Conservation (phyloP, 2,888 invertebrate species). For the Nasonovia ribisnigri region DNA sequence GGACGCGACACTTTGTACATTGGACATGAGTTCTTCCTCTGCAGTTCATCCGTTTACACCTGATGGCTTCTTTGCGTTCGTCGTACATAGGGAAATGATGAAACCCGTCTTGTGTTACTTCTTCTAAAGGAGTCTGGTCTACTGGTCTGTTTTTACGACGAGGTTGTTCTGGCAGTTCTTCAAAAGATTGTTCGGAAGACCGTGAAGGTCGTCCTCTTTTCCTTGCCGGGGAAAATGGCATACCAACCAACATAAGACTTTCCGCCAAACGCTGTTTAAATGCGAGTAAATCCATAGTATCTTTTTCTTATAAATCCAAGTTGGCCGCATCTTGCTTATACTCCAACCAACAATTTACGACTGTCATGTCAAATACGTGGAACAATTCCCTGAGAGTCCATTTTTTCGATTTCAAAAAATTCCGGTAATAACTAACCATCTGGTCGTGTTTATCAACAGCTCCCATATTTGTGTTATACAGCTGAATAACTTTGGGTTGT, state of each 20-base stretch:
- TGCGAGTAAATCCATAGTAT: background rate
- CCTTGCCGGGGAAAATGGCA: background rate
- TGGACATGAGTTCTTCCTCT: too few relatives aligned
- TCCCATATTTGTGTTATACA: slow-evolving; percentile 57
- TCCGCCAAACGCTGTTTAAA: slow-evolving; percentile 22
- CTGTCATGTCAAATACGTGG: slow-evolving; percentile 63
- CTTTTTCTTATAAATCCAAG: background rate
- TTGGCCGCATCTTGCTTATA: background rate
- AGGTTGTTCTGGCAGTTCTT: background rate
- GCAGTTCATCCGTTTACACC: too few relatives aligned
- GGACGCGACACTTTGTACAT: too few relatives aligned
- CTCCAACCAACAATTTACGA: slow-evolving; percentile 65
- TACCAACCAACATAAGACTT: background rate
- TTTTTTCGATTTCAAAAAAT: slow-evolving; percentile 63
- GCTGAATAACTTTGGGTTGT: slow-evolving; percentile 51
- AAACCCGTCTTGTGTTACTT: too few relatives aligned
- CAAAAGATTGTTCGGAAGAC: background rate
- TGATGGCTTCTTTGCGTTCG: too few relatives aligned
- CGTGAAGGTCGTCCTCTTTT: slow-evolving; percentile 4
- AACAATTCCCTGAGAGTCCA: background rate
- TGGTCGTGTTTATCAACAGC: slow-evolving; percentile 59
- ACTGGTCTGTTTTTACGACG: background rate
- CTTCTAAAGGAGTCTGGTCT: background rate
- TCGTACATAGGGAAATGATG: too few relatives aligned
- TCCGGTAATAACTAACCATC: slow-evolving; percentile 62